A percentile compares a stretch with the other conserved stretches of the same genome.
Evolutionary conservation across 2,113 vertebrate species (phyloP).

Genomic region (Varanus salvator): DNA sequence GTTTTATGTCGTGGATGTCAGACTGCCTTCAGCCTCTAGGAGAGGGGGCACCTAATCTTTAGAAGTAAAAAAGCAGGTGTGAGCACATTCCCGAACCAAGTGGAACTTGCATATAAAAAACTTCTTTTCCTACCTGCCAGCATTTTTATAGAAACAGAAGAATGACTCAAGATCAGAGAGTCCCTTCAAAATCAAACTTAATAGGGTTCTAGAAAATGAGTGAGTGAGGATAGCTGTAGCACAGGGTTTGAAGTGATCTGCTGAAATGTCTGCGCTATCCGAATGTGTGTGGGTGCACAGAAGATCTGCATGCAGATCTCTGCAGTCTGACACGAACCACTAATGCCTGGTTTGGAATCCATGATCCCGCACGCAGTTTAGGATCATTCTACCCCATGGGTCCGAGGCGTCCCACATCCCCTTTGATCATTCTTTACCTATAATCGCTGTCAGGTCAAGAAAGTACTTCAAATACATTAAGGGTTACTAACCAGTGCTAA

Average conservation of each 20-base stretch:
- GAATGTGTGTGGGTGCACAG: neutral
- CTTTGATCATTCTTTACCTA: neutral
- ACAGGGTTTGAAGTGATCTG: neutral
- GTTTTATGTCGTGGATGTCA: neutral
- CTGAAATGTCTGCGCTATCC: neutral
- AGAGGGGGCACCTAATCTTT: neutral
- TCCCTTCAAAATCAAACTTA: neutral
- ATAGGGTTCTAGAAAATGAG: neutral
- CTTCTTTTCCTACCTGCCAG: neutral
- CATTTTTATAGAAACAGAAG: neutral
- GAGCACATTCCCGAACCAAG: neutral
- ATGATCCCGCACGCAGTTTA: neutral
- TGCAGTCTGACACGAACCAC: too few species aligned
- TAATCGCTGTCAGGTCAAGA: neutral
- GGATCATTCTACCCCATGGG: neutral
- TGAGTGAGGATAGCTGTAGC: neutral
- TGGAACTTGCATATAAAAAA: neutral
- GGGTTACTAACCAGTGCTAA: neutral
- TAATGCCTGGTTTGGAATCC: neutral
- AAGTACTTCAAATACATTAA: neutral
- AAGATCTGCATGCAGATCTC: neutral
- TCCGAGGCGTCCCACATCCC: slow-evolving; percentile 36
- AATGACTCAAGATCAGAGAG: neutral
- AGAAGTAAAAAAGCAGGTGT: neutral
- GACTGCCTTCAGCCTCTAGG: neutral